Conservation (phyloP, 1,140 invertebrate genomes). For the Drosophila virilis region DNA sequence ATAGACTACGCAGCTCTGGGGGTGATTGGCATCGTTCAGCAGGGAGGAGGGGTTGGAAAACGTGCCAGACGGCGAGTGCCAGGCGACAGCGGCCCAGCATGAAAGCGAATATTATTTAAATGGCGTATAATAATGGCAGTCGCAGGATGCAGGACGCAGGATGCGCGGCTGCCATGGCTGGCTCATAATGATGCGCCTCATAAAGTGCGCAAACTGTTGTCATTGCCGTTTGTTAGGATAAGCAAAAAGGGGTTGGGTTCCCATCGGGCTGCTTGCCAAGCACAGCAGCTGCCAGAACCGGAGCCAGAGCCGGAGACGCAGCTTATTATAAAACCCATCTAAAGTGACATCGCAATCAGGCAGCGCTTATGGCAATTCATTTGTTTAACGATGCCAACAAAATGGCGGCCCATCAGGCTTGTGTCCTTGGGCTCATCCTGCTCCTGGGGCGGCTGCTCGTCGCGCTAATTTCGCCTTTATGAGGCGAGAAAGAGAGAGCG, state of each 20-base stretch:
- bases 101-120: constrained; percentile 84
- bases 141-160: constrained; percentile 37
- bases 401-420: constrained; percentile 56
- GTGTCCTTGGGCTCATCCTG: constrained; percentile 23
- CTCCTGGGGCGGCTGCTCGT: constrained; percentile 13
- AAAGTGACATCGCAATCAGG: constrained; percentile 81
- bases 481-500: constrained; percentile 37
- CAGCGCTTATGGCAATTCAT: constrained; percentile 83
- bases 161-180: constrained; percentile 31
- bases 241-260: constrained; percentile 32
- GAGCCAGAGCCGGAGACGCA: constrained; percentile 23
- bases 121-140: constrained; percentile 84
- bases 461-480: constrained; percentile 77
- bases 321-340: constrained; percentile 79
- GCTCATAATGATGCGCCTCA: constrained; percentile 83
- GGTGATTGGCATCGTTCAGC: constrained; percentile 21
- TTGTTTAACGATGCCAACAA: constrained; percentile 81
- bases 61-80: constrained; percentile 60
- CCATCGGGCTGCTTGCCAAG: constrained; percentile 39
- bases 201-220: constrained; percentile 81
- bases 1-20: constrained; percentile 29
- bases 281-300: constrained; percentile 18
- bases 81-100: constrained; percentile 66
- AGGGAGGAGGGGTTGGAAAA: constrained; percentile 48
- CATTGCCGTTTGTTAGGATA: constrained; percentile 46